A percentile compares a stretch with the other conserved stretches of the same genome.
These are phyloP conservation scores for Metallyticus violacea DNA, from an alignment of 2,888 invertebrate genomes.

Conservation along the genomic window DNA sequence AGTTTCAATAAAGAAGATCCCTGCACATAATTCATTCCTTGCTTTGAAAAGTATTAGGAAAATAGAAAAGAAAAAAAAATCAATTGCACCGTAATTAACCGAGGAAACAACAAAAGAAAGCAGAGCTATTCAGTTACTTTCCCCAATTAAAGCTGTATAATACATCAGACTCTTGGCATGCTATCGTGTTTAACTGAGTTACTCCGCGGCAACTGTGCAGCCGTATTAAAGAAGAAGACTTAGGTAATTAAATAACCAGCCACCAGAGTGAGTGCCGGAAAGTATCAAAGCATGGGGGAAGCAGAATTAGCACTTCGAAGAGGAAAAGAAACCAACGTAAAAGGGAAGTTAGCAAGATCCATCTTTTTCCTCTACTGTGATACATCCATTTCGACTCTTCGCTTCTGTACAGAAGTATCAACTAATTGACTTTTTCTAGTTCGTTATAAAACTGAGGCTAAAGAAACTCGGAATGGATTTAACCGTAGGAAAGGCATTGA, in stretches of 20 bases:
- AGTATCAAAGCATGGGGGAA: not conserved
- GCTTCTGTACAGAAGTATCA: not conserved
- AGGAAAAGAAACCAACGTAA: not conserved
- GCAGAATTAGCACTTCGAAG: not conserved
- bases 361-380: not conserved
- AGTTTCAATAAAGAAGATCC: no score
- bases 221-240: conserved; percentile 1
- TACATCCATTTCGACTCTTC: not conserved
- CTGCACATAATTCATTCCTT: no score
- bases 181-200: not conserved
- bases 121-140: not conserved
- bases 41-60: no score
- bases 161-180: not conserved
- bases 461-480: not conserved
- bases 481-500: not conserved
- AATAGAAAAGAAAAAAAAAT: not conserved
- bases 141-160: not conserved
- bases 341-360: not conserved
- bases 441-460: not conserved
- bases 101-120: not conserved
- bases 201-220: not conserved
- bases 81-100: not conserved
- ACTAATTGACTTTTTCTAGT: not conserved
- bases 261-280: not conserved
- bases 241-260: conserved; percentile 13